Percentiles rank a stretch among this genome's conserved stretches.
These are phyloP conservation scores for Lysandra coridon DNA, from an alignment of 2,888 invertebrate genomes.

Conservation along the genomic window DNA sequence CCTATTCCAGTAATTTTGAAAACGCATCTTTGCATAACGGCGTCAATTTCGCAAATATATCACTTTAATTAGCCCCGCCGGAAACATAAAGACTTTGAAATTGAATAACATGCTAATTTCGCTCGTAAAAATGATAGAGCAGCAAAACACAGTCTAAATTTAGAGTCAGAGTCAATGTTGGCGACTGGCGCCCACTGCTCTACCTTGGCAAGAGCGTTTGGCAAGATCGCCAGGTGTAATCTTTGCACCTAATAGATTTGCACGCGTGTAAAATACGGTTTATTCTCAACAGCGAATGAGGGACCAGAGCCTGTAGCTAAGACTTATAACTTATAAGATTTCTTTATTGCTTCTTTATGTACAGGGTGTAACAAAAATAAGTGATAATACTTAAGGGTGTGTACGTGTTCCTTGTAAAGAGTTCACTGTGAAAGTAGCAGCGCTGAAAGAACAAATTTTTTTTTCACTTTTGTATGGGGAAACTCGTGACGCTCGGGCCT, in stretches of 20 bases:
- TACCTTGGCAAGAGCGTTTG: constrained; percentile 60
- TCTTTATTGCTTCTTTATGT: no score
- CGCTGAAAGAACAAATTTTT: no score
- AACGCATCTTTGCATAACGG: background rate
- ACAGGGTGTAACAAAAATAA: no score
- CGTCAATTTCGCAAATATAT: constrained; percentile 7
- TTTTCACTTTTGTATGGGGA: no score
- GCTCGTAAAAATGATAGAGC: background rate
- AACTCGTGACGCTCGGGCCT: no score
- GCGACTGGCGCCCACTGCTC: constrained; percentile 49
- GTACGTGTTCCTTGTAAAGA: no score
- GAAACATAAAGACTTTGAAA: constrained; percentile 19
- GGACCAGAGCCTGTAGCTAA: no score
- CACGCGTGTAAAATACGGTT: background rate
- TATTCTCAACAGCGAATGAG: background rate
- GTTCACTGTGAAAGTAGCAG: no score
- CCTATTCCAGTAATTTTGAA: background rate
- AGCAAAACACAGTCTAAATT: constrained; percentile 37
- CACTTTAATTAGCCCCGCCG: background rate
- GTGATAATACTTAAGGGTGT: no score
- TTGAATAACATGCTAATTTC: constrained; percentile 11
- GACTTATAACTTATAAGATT: no score
- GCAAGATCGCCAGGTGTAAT: constrained; percentile 52
- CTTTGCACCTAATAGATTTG: background rate
- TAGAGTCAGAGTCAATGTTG: constrained; percentile 43